Base-by-base conservation (phyloP, 2,113 vertebrate genomes). In the Tretioscincus oriximinensis region DNA sequence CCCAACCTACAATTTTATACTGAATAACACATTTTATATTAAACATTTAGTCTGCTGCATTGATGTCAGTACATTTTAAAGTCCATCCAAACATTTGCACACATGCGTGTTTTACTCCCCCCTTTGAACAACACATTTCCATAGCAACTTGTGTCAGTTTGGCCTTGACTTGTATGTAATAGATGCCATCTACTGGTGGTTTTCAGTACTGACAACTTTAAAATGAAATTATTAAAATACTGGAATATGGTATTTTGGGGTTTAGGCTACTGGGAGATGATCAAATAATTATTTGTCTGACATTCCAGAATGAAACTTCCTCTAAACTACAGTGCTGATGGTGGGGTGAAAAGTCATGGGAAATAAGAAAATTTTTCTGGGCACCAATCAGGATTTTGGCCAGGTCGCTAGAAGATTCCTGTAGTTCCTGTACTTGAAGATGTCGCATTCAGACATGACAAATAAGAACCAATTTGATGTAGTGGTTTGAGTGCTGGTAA, bases 171-270 rank as follows among this genome's bases (percentile, higher is more conserved):
- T 80, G 76, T 65, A 74, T 91, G 94, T 80, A 70, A 9, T 65
- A 87, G 66, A 14, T 75, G 89, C 92, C 93, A 93, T 83, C 94
- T 94, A 70, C 92, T 92, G 94, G 90, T 8, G 67, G 3, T 83
- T 86, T 2, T 28, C 1, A 75, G 89, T 87, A 92, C 70, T 91
- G 54, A 68, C 28, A 29, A 14, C 68, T 76, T 65, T 60, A 77
- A 69, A 14, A 71, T 60, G 63, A 79, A 72, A 3, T 1, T 12
- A 14, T 58, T 0, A 14, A 78, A 79, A 49, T 14, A 9, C 49
- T 18, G 8, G 61, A 1, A 1, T 76, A 73, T 5, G 4, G 11
- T 9, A 1, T 80, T 73, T 84, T 1, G 1, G 10, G 1, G 1
- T 3, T 8, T 29, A 0, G 0, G 12, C 3, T 45, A 3, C 12